Base-by-base conservation (phyloP, 2,888 invertebrate species). In the Axea sp. region DNA sequence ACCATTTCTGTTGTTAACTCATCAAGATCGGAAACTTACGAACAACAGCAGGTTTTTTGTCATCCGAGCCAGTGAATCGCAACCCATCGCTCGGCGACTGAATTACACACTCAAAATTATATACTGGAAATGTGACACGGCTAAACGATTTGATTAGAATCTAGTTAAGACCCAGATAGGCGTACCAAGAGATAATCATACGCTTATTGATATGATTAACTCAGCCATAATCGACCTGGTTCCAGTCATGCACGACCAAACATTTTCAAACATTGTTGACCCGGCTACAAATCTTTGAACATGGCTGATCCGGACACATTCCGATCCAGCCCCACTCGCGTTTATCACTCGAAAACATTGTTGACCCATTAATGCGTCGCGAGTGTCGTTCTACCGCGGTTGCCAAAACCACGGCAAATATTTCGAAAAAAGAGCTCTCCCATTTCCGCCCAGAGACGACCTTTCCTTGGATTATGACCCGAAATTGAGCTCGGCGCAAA, bases 331-430 rank as follows among this genome's bases (percentile, higher is more conserved):
- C 41, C 6, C 19, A 15, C 19, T 24, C 41, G 22, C 55, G 11
- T 41, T 57, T 57, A 57, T 41, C 55, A 33, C 28, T 26, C 47
- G 37, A 60, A 60, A 60, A 47, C 59, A 33, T 6, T 33, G 57
- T 59, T 59, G 57, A 59, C 57, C 57, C 14, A 43, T 59, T 59
- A 59, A 43, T 28, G 35, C 43, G 12, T 3, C 9, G 33, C 15
- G 33, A 60, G 3, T 43, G 3, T 43, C 31, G 22, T 57, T 43
- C 22, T 33, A 37, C 14, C 26, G 26, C 11, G 26, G 14, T 24
- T 14, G 47, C 33, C 22, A 26, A 7, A 24, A 2, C 15, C 28
- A 26, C 26, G 43, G 15, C 15, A 43, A 43, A 43, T 28, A 28
- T 19, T 9, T 30, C 6, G 17, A 30, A 17, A 47, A 14, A 11